Evolutionary conservation across 2,888 invertebrate genomes (phyloP).

Genomic region (Noctua comes): DNA sequence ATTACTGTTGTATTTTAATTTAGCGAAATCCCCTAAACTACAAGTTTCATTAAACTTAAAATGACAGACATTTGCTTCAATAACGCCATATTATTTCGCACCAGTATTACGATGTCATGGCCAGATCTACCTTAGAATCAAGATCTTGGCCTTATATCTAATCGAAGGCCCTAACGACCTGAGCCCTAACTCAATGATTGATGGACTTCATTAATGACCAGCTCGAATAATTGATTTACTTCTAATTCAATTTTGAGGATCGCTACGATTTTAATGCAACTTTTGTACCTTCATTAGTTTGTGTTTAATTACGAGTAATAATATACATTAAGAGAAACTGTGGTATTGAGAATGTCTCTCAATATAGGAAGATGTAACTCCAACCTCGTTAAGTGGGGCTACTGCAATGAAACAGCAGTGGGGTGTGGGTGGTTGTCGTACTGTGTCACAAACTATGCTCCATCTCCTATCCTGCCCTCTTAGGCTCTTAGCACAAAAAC

Average conservation of each 20-base stretch:
- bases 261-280: conserved; percentile 49
- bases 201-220: conserved; percentile 71
- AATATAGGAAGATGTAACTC: background rate
- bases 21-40: background rate
- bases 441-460: no score
- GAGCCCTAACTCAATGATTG: conserved; percentile 65
- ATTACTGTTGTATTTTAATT: background rate
- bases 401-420: no score
- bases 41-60: conserved; percentile 28
- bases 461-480: no score
- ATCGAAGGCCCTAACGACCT: conserved; percentile 68
- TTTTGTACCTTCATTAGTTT: conserved; percentile 35
- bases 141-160: conserved; percentile 59
- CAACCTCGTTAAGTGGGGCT: no score
- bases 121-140: conserved; percentile 45
- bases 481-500: no score
- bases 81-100: conserved; percentile 46
- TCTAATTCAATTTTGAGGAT: conserved; percentile 66
- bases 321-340: background rate
- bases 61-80: conserved; percentile 24
- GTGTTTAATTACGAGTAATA: conserved; percentile 2
- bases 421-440: no score
- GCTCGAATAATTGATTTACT: conserved; percentile 73
- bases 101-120: conserved; percentile 54
- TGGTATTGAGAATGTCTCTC: background rate